Evolutionary conservation across 2,888 invertebrate genomes (phyloP).

Genomic region (Sarcophaga subvicina): DNA sequence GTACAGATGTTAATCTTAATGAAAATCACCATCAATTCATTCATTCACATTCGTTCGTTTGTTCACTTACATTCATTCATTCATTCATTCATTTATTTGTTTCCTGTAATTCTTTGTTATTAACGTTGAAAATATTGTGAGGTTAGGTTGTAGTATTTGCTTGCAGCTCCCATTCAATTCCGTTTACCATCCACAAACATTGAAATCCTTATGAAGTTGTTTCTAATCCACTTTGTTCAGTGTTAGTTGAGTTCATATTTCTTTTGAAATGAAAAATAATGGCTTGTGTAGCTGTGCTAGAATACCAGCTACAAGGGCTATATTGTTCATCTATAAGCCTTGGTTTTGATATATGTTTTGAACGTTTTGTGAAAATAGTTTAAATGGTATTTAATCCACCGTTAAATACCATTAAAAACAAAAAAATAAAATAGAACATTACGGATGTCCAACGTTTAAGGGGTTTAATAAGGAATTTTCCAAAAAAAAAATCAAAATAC

Average conservation of each 20-base stretch:
- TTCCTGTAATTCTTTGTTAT: background rate
- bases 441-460: too few relatives aligned
- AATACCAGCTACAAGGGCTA: too few relatives aligned
- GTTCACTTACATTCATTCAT: slow-evolving; percentile 51
- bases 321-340: too few relatives aligned
- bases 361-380: too few relatives aligned
- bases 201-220: slow-evolving; percentile 28
- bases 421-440: too few relatives aligned
- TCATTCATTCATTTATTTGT: slow-evolving; percentile 22
- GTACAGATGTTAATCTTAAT: slow-evolving; percentile 40
- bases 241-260: background rate
- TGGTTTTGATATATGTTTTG: too few relatives aligned
- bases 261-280: background rate
- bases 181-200: background rate
- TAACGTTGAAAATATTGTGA: background rate
- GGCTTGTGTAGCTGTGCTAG: background rate
- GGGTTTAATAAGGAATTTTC: too few relatives aligned
- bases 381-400: too few relatives aligned
- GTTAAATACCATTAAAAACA: too few relatives aligned
- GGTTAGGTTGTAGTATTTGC: slow-evolving; percentile 1
- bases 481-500: too few relatives aligned
- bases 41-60: slow-evolving; percentile 15
- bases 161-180: background rate
- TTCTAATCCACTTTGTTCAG: slow-evolving; percentile 49
- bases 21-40: slow-evolving; percentile 66